phyloP scores from a whole-genome alignment of 1,140 invertebrate genomes.

The Drosophila ercepeae region DNA sequence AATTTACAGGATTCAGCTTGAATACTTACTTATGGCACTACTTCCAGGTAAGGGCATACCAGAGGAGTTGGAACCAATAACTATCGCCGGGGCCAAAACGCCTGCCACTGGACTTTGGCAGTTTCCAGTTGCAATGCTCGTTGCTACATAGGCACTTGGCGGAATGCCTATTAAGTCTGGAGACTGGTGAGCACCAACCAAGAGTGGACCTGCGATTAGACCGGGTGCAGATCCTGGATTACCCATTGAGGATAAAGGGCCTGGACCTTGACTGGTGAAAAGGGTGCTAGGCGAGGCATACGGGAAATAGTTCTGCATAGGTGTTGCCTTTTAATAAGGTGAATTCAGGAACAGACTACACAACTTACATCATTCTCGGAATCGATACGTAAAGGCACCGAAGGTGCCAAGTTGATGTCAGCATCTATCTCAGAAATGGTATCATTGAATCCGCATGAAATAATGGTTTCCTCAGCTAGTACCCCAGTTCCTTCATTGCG shows the following conservation, averaged over 20 bases:
- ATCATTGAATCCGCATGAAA: conserved; percentile 90
- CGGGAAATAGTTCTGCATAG: conserved; percentile 71
- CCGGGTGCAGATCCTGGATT: conserved; percentile 17
- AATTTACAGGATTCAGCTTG: not conserved
- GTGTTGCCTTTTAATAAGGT: conserved; percentile 4
- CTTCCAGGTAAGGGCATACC: conserved; percentile 44
- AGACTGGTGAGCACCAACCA: conserved; percentile 63
- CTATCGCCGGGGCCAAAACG: conserved; percentile 69
- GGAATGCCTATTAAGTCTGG: conserved; percentile 75
- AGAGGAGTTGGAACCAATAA: conserved; percentile 54
- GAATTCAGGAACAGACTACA: not conserved
- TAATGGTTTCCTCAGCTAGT: conserved; percentile 85
- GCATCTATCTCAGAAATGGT: conserved; percentile 89
- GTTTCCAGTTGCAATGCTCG: conserved; percentile 18
- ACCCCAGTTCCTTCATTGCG: conserved; percentile 16
- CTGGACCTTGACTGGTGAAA: conserved; percentile 61
- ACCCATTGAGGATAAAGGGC: conserved; percentile 40
- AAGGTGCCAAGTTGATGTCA: conserved; percentile 88
- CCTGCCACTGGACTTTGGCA: conserved; percentile 36
- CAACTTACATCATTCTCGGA: conserved; percentile 78
- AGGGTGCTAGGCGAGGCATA: conserved; percentile 67
- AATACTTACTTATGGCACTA: conserved; percentile 70
- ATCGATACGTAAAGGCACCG: conserved; percentile 84
- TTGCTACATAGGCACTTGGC: conserved; percentile 51
- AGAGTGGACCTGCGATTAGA: conserved; percentile 55